Base-by-base conservation (phyloP, 2,113 vertebrate genomes). In the Numida meleagris region DNA sequence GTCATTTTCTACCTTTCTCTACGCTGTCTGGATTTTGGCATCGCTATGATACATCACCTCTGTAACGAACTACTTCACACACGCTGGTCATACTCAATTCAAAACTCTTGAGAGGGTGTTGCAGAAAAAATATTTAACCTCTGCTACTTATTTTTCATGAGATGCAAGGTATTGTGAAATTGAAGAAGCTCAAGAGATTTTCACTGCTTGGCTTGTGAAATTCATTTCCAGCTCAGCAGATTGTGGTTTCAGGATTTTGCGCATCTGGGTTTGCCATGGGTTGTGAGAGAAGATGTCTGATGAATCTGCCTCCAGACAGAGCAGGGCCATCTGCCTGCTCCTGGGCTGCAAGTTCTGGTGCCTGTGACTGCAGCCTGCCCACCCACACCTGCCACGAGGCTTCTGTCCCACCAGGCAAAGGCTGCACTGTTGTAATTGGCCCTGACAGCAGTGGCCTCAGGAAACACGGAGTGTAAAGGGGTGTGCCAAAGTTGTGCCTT, bases 141-240 rank as follows among this genome's bases (percentile, higher is more conserved):
- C 53, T 88, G 45, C 25, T 71, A 16, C 0, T 75, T 14, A 9
- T 86, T 90, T 95, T 73, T 91, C 40, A n/a, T 18, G 50, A 91
- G 59, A 67, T 74, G 33, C 74, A 61, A 86, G 45, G 29, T 61
- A 72, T 88, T 94, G 89, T 88, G 93, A 93, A 96, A 95, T 78
- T 31, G 45, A 66, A 88, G 77, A 65, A 88, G 76, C 57, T 86
- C 6, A 1, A 50, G 23, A n/a, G 65, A 78, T 91, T 89, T 86
- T 93, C 88, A 57, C 76, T 68, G 93, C 57, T 78, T 78, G 82
- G 72, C 53, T 94, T 86, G 40, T 88, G 88, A 90, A 94, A 88
- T 75, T 78, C 2, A 50, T 88, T 96, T 84, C 90, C 88, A 95
- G 93, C 88, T 91, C 2, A 25, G 75, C 43, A 45, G 90, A 84